A percentile compares a stretch with the other conserved stretches of the same genome.
Evolutionary conservation across 2,113 vertebrate species (phyloP).

Genomic region (Myiozetetes cayanensis): DNA sequence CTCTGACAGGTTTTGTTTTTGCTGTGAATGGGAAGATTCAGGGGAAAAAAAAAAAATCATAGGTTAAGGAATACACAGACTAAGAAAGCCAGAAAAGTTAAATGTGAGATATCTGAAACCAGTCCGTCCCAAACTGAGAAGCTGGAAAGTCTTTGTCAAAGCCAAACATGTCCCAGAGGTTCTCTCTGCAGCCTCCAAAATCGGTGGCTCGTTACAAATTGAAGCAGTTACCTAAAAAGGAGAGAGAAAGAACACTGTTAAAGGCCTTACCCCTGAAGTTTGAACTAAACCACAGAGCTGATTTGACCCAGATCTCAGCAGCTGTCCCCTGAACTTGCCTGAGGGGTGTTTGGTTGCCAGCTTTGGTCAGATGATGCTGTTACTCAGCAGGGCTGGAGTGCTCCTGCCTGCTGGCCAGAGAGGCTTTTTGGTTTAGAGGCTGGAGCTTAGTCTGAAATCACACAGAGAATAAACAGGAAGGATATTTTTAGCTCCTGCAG

Average conservation of each 20-base stretch:
- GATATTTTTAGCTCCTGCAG: slow-evolving; percentile 54
- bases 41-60: background rate
- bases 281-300: background rate
- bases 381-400: background rate
- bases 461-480: slow-evolving; percentile 60
- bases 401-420: background rate
- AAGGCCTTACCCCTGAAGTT: background rate
- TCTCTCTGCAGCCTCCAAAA: background rate
- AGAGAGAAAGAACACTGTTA: background rate
- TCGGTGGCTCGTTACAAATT: background rate
- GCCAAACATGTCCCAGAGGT: background rate
- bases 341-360: background rate
- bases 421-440: background rate
- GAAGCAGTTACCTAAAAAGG: slow-evolving; percentile 16
- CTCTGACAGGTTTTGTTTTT: background rate
- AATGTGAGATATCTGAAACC: background rate
- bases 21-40: background rate
- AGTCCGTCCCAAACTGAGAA: background rate
- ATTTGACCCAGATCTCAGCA: background rate
- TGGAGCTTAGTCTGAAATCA: slow-evolving; percentile 37
- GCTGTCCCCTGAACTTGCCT: background rate
- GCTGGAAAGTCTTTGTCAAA: background rate
- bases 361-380: background rate
- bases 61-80: background rate
- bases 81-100: background rate